These are phyloP conservation scores for Ceryle rudis DNA, from an alignment of 2,797 vertebrate genomes.

Conservation along the genomic window DNA sequence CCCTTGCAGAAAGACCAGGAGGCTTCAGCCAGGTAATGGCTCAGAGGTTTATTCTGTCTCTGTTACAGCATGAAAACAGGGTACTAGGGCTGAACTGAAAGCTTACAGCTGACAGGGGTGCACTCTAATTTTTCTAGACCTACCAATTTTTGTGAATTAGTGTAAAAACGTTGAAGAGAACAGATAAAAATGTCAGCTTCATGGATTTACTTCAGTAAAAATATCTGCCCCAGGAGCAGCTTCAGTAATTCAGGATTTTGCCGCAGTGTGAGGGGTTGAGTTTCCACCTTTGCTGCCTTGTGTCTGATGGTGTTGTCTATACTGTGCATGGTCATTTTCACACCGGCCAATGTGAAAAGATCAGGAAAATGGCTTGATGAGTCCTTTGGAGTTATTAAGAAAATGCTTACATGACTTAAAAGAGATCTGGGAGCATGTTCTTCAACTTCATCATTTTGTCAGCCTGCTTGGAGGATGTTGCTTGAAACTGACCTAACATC, in stretches of 20 bases:
- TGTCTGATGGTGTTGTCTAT: neutral
- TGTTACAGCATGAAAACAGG: neutral
- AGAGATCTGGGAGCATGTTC: neutral
- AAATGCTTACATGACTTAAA: neutral
- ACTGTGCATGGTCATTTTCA: neutral
- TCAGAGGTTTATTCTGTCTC: neutral
- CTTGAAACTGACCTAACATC: neutral
- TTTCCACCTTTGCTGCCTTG: neutral
- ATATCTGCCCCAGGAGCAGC: neutral
- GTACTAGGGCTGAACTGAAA: neutral
- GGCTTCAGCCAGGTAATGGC: neutral
- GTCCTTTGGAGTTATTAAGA: neutral
- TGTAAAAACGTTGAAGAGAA: neutral
- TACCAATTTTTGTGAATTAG: neutral
- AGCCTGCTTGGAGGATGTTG: neutral
- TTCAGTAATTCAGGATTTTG: neutral
- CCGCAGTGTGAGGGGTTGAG: rapidly evolving
- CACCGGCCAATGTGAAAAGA: neutral
- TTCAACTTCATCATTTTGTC: neutral
- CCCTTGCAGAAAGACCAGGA: neutral
- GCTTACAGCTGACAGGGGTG: neutral
- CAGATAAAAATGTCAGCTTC: neutral
- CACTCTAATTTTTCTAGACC: neutral
- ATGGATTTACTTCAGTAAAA: neutral
- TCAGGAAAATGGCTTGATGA: neutral